Base-by-base conservation (phyloP, 1,140 invertebrate species). In the Nephotettix cincticeps region DNA sequence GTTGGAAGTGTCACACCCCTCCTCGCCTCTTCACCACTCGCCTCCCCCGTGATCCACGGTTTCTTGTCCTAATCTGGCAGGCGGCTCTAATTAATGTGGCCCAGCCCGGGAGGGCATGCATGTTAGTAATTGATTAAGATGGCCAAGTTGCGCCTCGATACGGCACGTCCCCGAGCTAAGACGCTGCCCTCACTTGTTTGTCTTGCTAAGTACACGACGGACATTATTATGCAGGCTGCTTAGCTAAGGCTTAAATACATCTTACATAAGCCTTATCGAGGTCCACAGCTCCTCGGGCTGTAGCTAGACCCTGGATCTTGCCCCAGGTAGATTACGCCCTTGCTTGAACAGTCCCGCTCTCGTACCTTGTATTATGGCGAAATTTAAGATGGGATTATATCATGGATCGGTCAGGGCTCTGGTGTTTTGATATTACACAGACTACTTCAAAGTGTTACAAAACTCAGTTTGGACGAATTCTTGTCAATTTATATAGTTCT, bases 41-140 rank as follows among this genome's bases (percentile, higher is more conserved):
- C n/a, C 32, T 6, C 4, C 32, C 32, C 32, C 32, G 14, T 6
- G 32, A 36, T 36, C 32, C 32, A 36, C 32, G 32, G 32, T 36
- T 36, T 51, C 47, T 51, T 51, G 47, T 51, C 47, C 14, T 21
- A 51, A 51, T 51, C 47, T 51, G 21, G 14, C 47, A 17, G 19
- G 6, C 3, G n/a, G 47, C 21, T 51, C 27, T 61, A 61, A 61
- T 61, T 61, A 61, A 61, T 61, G 56, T 61, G 25, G 4, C 6
- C 9, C 47, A 6, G 13, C 6, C 9, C n/a, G n/a, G 32, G 32
- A 36, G 32, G 56, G 56, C 25, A 61, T 27, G 56, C 28, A 25
- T 61, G 56, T 61, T 61, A 61, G 25, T 61, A 61, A 61, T 61
- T 61, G 56, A 61, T 61, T 25, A 61, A 61, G 56, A 61, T 61